These are phyloP conservation scores for Temnothorax nylanderi DNA, from an alignment of 1,140 invertebrate genomes.

Conservation along the genomic window DNA sequence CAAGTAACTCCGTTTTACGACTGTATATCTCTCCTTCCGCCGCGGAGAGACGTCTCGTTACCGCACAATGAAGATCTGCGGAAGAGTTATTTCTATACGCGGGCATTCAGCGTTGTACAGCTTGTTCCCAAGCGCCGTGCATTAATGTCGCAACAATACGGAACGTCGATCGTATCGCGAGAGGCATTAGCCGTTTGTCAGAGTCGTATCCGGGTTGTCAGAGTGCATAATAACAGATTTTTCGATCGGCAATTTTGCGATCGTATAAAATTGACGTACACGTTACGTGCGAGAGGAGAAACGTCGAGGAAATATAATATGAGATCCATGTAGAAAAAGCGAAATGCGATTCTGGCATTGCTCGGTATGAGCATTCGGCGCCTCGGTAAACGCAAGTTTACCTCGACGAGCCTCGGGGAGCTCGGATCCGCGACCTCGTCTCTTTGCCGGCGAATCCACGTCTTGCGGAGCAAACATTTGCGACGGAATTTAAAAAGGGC, in stretches of 20 bases:
- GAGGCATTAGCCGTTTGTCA: conserved; percentile 18
- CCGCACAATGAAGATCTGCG: conserved; percentile 55
- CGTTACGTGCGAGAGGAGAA: neutral
- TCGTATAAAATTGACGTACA: neutral
- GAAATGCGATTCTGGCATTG: neutral
- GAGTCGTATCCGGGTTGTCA: neutral
- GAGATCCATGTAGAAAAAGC: neutral
- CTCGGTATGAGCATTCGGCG: neutral
- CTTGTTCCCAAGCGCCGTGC: neutral
- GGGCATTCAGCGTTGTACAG: neutral
- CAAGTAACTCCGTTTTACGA: conserved; percentile 35
- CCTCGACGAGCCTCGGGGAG: neutral
- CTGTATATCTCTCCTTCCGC: conserved; percentile 16
- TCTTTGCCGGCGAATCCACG: conserved; percentile 10
- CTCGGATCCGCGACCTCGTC: neutral
- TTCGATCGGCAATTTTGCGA: neutral
- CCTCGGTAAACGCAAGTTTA: neutral
- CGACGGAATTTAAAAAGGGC: neutral
- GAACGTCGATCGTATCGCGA: conserved; percentile 12
- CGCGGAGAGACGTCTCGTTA: conserved; percentile 46
- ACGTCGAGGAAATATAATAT: neutral
- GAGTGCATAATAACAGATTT: conserved; percentile 11
- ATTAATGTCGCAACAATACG: conserved; percentile 32
- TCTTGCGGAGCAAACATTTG: neutral
- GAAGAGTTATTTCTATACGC: conserved; percentile 45